Evolutionary conservation across 2,797 vertebrate genomes (phyloP), one percentile per base, ranked within the genome.

Genomic region (Lepidocolaptes lacrymiger): DNA sequence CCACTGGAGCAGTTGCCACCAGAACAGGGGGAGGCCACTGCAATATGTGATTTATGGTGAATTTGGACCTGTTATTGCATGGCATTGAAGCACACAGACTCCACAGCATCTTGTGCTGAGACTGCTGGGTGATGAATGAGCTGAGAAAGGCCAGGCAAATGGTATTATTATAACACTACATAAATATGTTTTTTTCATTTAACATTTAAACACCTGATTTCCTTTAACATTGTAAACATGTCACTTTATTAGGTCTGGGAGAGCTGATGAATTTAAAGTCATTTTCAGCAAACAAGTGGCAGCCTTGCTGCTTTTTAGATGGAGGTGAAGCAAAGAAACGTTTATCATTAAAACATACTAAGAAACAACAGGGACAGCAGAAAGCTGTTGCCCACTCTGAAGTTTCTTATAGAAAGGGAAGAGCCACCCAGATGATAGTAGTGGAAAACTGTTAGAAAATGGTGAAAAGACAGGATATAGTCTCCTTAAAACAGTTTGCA

Each of bases 131-230:
- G 97, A 98, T 96, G 92, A 95, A 98, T 97, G 93, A 94, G 77
- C 96, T 98, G 98, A 97, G 95, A 98, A 95, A 97, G 62, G 77
- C 96, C 93, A 97, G 94, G 95, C 78, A 97, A 97, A 95, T 4
- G 13, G 76, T 95, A 96, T 93, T 96, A 96, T 91, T 96, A 86
- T 97, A 97, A 91, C 97, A 97, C 97, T 91, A 98, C 97, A 98
- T 98, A 98, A 98, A 98, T 97, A 95, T n/a, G 43, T 43, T 94
- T 93, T 96, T 97, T 97, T 93, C 81, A 93, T 97, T 97, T 97
- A 97, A 89, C 69, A 95, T 96, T 96, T 95, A 98, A 98, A 96
- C 94, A 97, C 95, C 96, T 97, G 96, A 98, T 97, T 98, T 98
- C 94, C 97, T 97, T 95, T 96, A 97, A 96, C 96, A 91, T 41